Base-by-base conservation (phyloP, 1,140 invertebrate species). In the Littorina saxatilis region DNA sequence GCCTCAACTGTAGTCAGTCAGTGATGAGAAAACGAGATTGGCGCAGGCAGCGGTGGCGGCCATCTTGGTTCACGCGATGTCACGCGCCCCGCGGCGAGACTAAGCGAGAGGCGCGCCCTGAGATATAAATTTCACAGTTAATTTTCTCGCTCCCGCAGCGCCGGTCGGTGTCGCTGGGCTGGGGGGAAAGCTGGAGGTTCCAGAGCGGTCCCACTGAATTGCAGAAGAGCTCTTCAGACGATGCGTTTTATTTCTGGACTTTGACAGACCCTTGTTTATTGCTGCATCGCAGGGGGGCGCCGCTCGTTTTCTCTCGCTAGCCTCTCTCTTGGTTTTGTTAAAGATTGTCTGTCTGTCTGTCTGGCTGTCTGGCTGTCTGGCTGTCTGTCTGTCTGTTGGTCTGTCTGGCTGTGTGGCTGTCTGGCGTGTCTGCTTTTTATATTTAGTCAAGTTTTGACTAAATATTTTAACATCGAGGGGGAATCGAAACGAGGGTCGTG, bases 91-190 rank as follows among this genome's bases (percentile, higher is more conserved):
- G 35, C 68, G 13, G 68, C 68, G 68, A 70, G 68, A 70, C 68
- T 70, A 40, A 39, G 68, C 68, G 9, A 9, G 17, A 40, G 68
- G 68, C 68, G 68, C 9, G 68, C 37, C 39, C 68, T 70, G 68
- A 40, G 68, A 70, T 39, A 70, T 70, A 70, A 70, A 70, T 70
- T 70, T 70, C 68, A 70, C 68, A 70, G 68, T 70, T n/a, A 39
- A 70, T 70, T 70, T 39, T 70, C 68, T 1, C 1, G 9, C 68
- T 27, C 37, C 35, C 37, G 55, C 55, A 4, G n/a, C n/a, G 7
- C n/a, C 27, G n/a, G 61, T 32, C 15, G 61, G 61, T 63, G 61
- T 63, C 61, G 61, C 61, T 2, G 27, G 15, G 61, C n/a, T 9
- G 15, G 15, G 55, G n/a, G 23, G n/a, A 27, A 4, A 4, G 9